Base-by-base conservation (phyloP, 2,888 invertebrate genomes). In the Timema cristinae region DNA sequence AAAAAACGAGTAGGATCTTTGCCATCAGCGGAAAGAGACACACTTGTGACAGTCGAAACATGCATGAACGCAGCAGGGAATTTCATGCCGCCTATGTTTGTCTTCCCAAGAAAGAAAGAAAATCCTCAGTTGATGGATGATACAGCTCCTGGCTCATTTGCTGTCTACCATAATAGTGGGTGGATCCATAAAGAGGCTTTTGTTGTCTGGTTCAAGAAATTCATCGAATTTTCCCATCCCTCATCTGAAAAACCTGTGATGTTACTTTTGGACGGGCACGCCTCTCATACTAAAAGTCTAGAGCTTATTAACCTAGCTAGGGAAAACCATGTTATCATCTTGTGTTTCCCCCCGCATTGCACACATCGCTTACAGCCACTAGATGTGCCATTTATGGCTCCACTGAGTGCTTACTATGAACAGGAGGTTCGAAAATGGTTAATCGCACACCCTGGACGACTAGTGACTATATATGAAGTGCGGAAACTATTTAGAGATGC, bases 21-120 rank as follows among this genome's bases (percentile, higher is more conserved):
- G 13, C 78, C 79, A 32, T 79, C 79, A 70, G 79, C 78, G 11
- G 79, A 81, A 78, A 73, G 80, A 71, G 80, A 79, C 7, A 77
- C 77, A 52, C 75, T 77, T n/a, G 74, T 80, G 8, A 80, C 80
- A 15, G 72, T 78, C 61, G 76, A 79, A 56, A 75, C 74, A 48
- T 76, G 77, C 59, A 79, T 63, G 63, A 16, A 63, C 13, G 63
- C 63, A 47, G 63, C 63, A 15, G 63, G 63, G 9, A 15, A 63
- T 63, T 63, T 11, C 13, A 63, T 68, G 51, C 9, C 50, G 8
- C 68, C 68, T 32, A 68, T 63, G 32, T 63, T 63, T 15, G 16
- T 63, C 10, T 63, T 63, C 48, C 63, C 16, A 10, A 8, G 63
- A 6, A 63, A 63, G 63, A 63, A 32, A 15, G 63, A 8, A 8